Conservation (phyloP, 2,888 invertebrate species). For the Sinopyrophorus schimmeli region DNA sequence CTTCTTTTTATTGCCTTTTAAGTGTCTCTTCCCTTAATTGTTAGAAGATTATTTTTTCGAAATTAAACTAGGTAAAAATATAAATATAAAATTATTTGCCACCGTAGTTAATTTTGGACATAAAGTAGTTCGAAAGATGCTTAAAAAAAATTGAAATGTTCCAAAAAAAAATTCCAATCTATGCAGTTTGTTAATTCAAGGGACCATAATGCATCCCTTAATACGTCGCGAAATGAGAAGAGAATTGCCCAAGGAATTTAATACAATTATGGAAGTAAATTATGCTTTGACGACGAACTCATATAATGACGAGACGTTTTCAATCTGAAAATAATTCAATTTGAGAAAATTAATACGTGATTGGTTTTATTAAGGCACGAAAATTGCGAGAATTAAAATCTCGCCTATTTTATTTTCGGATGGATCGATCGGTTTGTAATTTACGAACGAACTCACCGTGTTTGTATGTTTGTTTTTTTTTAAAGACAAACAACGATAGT, state of each 20-base stretch:
- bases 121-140: no score
- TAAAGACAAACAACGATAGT: conserved; percentile 10
- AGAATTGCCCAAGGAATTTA: conserved; percentile 31
- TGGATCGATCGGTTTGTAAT: neutral
- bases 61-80: no score
- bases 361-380: conserved; percentile 27
- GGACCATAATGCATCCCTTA: conserved; percentile 23
- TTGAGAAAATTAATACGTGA: conserved; percentile 29
- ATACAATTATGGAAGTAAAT: conserved; percentile 33
- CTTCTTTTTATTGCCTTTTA: neutral
- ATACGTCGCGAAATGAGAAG: conserved; percentile 22
- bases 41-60: no score
- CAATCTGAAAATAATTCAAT: conserved; percentile 33
- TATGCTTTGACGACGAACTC: conserved; percentile 27
- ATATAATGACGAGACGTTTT: conserved; percentile 27
- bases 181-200: no score
- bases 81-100: no score
- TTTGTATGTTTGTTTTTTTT: neutral
- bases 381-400: conserved; percentile 17
- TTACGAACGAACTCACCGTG: neutral
- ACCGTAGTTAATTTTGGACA: no score
- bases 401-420: conserved; percentile 1
- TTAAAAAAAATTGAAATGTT: no score
- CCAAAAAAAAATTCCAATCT: no score
- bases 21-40: no score